Evolutionary conservation across 2,797 vertebrate genomes (phyloP), one percentile per base, ranked within the genome.

Genomic region (Rhynchotus rufescens): DNA sequence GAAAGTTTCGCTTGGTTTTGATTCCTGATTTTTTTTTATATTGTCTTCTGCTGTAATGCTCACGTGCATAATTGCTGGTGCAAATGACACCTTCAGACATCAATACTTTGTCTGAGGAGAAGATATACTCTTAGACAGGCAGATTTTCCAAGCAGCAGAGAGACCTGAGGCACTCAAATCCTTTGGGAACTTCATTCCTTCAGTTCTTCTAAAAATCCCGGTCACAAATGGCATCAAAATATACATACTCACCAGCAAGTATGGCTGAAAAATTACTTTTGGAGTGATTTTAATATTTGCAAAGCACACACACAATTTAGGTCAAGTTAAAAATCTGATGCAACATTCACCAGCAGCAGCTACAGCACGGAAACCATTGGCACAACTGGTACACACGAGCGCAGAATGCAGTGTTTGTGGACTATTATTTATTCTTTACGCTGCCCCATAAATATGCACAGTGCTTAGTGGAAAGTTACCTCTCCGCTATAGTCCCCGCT

Each of bases 341-440:
- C 61, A n/a, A 40, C 52, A 59, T 87, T 79, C 36, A 42, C 52
- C 32, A 88, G 49, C 19, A 65, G 87, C 51, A 86, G 59, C 61
- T 93, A 65, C 54, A 75, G 34, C 80, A 89, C 1, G 1, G 68
- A 92, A 87, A 76, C 67, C 40, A 65, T 79, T 77, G 92, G 86
- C 80, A 82, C 74, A 92, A 77, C 2, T 84, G 84, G 82, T 81
- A 94, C 86, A 86, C 57, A 80, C 85, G 68, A 65, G 51, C 45
- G 80, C 20, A 80, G 89, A 89, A 94, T 9, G 45, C 44, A 67
- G 84, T 56, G 32, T 77, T 90, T 77, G 71, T 89, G 57, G 67
- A 57, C 92, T 93, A 91, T 83, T 93, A 81, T 92, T 93, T 94
- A 90, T 84, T 93, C 67, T 80, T 92, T 91, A 86, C 77, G 61